Base-by-base conservation (phyloP, 2,113 vertebrate species). In the Cettia cetti region DNA sequence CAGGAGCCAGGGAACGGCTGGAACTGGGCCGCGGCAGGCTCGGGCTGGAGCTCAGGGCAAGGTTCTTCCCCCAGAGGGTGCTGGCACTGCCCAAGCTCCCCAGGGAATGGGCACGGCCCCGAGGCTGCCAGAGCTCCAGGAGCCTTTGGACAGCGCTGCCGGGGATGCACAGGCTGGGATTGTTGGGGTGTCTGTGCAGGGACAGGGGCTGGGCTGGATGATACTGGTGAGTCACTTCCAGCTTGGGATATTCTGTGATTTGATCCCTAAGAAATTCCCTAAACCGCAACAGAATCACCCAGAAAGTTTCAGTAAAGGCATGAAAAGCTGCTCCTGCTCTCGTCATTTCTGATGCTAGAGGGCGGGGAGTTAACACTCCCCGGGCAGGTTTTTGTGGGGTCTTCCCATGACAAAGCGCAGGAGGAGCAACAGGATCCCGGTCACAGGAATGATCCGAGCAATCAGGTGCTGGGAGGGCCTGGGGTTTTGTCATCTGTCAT, bases 161-260 rank as follows among this genome's bases (percentile, higher is more conserved):
- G 33, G 59, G 70, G 50, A 13, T 65, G 77, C 1, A 1, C 86
- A 59, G 45, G 60, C 1, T n/a, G 77, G 69, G 24, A 1, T 2
- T 68, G 60, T 1, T 75, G 61, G 45, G 45, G 13, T 0, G 20
- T 31, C 47, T 76, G 47, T 0, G 78, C 45, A 54, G 54, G 40
- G 40, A 0, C 21, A 5, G 47, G 78, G 1, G 12, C 1, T 61
- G 54, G 2, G 0, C n/a, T 54, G 6, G 5, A 0, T 9, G 40
- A 6, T 28, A 21, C 26, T 14, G 4, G 17, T 30, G 63, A 14
- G 54, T 40, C 47, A 0, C 6, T 54, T 30, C 9, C 47, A 35
- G 20, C 12, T 69, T 1, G 3, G n/a, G 30, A 27, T 7, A 44
- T 20, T 59, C 33, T 28, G 33, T 39, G 33, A 23, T 49, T 47